These are phyloP conservation scores for Irena cyanogastra DNA, from an alignment of 2,113 vertebrate genomes.

Conservation along the genomic window DNA sequence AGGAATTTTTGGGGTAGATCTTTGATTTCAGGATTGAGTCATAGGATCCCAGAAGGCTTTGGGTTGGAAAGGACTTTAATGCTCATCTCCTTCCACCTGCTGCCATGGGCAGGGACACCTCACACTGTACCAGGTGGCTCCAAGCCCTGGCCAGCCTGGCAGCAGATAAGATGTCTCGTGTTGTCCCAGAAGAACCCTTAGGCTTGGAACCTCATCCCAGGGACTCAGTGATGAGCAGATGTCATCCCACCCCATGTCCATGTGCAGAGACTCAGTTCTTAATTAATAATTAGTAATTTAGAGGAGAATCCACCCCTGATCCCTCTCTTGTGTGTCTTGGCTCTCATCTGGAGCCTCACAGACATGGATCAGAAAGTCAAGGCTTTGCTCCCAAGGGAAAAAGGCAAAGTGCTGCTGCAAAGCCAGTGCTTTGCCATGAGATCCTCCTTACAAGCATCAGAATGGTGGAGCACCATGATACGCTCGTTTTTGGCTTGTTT, in stretches of 20 bases:
- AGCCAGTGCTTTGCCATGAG: neutral
- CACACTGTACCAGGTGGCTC: neutral
- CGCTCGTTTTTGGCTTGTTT: neutral
- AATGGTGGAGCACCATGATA: neutral
- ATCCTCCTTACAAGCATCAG: neutral
- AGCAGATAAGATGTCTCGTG: neutral
- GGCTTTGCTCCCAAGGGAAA: neutral
- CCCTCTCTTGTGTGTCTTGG: neutral
- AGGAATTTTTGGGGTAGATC: neutral
- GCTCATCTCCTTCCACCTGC: accelerated
- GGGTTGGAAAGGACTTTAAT: neutral
- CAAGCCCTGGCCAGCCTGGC: neutral
- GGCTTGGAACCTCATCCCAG: neutral
- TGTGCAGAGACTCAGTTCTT: neutral
- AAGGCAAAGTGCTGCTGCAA: neutral
- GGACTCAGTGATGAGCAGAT: neutral
- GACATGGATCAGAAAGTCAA: neutral
- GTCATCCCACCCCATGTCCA: neutral
- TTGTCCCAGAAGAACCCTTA: neutral
- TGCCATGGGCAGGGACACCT: neutral
- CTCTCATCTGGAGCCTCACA: neutral
- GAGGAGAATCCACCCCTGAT: neutral
- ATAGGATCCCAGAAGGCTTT: neutral
- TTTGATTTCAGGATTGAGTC: neutral
- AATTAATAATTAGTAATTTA: too few relatives aligned